Evolutionary conservation across 2,797 vertebrate species (phyloP), one percentile per base, ranked within the genome.

Genomic region (Salmo trutta): DNA sequence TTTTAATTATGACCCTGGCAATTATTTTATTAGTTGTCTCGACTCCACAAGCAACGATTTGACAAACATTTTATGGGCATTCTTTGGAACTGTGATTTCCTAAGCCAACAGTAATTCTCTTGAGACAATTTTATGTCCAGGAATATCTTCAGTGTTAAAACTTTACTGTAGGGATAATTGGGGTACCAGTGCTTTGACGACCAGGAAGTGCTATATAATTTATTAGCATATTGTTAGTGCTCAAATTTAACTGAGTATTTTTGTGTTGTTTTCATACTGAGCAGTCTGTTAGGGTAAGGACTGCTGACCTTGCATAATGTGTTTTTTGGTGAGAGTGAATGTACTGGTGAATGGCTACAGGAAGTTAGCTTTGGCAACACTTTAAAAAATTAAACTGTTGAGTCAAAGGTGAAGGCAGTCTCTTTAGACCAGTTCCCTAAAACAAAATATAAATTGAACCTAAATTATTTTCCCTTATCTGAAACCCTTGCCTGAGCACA

Each of bases 1-100:
- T 87, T 87, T 86, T 87, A 88, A 88, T 85, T 83, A 87, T 80
- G 79, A 82, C 79, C 83, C 83, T 47, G 41, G 41, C 41, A 47
- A 47, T 47, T 47, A 47, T 47, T 47, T 47, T 47, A 47, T 47
- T 47, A 47, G 41, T 47, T 84, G 75, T 84, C 78, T 84, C 79
- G 73, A 78, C 81, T 87, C 77, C 70, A 76, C 78, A 87, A 83
- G 81, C 72, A 78, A 72, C 81, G 76, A 79, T 75, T 83, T 79
- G 74, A 79, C 81, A 85, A 85, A 84, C 16, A 84, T 47, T 47
- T 78, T 77, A 66, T 36, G 73, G 66, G 65, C 62, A 84, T 84
- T 78, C 68, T 75, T 73, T 73, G 71, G 77, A 81, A 76, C 64
- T 66, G 54, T 24, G 67, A 51, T 72, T 52, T 41, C 66, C 74